phyloP scores from a whole-genome alignment of 2,888 invertebrate genomes.

The Drosophila stalkeri region DNA sequence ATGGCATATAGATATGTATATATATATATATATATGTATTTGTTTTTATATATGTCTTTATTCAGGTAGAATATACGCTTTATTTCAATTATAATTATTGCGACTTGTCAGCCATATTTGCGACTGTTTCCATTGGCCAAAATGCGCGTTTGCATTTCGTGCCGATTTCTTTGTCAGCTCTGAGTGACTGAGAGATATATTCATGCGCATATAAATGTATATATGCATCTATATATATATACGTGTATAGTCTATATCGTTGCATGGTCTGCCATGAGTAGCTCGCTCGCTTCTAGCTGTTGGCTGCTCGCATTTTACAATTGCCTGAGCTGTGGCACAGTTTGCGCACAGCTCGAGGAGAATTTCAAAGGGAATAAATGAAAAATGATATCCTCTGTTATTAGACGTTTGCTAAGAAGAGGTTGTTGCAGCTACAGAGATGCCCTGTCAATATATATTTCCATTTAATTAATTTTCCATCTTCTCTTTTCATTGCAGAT shows the following conservation, averaged over 20 bases:
- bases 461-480: neutral
- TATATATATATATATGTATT: neutral
- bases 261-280: conserved; percentile 15
- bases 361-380: conserved; percentile 19
- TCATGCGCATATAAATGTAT: conserved; percentile 13
- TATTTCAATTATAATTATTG: conserved; percentile 38
- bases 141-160: conserved; percentile 44
- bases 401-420: conserved; percentile 45
- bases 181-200: conserved; percentile 19
- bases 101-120: conserved; percentile 36
- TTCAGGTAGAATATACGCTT: conserved; percentile 18
- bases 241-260: conserved; percentile 9
- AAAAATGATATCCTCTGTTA: conserved; percentile 57
- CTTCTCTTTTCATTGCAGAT: conserved; percentile 39
- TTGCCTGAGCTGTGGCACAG: conserved; percentile 54
- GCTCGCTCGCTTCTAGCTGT: conserved; percentile 43
- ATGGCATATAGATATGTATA: conserved; percentile 19
- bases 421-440: conserved; percentile 26
- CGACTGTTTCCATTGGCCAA: conserved; percentile 50
- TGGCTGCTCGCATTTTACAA: conserved; percentile 55
- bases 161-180: conserved; percentile 62
- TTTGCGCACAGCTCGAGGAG: conserved; percentile 38
- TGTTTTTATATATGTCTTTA: neutral
- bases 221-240: neutral
- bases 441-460: neutral